Conservation (phyloP, 2,797 vertebrate genomes). For the Coendou prehensilis region DNA sequence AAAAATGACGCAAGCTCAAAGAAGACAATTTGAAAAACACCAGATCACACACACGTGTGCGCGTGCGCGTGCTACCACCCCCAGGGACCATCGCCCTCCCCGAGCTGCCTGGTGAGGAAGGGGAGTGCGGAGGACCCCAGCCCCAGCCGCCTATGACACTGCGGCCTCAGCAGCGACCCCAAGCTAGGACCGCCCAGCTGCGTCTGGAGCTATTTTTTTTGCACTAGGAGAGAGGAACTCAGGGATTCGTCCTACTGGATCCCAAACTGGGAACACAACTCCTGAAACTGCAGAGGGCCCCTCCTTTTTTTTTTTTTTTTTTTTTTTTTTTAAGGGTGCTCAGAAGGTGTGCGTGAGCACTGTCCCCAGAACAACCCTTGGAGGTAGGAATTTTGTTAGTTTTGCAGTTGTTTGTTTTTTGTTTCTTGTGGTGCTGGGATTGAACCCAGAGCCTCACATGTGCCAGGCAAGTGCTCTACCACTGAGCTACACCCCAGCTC, state of each 20-base stretch:
- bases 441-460: background rate
- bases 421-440: background rate
- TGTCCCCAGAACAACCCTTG: background rate
- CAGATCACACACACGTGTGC: no score
- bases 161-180: background rate
- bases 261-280: background rate
- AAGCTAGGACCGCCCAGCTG: background rate
- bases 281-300: background rate
- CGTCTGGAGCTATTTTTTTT: background rate
- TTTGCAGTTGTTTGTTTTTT: background rate
- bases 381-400: background rate
- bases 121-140: background rate
- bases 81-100: background rate
- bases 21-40: background rate
- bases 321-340: background rate
- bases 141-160: no score
- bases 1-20: background rate
- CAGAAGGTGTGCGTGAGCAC: no score
- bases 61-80: no score
- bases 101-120: background rate
- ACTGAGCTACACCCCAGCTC: background rate
- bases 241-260: background rate
- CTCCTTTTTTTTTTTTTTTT: background rate
- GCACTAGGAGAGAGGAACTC: background rate
- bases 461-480: background rate